Conservation (phyloP, 2,797 vertebrate genomes). For the Eospalax fontanierii region DNA sequence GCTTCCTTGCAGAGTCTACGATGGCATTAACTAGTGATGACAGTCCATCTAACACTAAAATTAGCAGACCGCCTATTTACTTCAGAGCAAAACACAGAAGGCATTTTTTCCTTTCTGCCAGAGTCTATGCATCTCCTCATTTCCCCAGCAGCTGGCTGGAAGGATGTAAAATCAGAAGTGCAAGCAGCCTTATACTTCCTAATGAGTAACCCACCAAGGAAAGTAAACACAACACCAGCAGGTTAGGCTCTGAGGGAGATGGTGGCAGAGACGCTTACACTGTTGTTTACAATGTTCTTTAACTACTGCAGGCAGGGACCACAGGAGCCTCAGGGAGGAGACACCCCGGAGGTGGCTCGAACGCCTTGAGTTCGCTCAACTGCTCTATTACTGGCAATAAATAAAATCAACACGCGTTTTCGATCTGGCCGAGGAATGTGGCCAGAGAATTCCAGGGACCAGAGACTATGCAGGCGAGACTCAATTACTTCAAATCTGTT, state of each 20-base stretch:
- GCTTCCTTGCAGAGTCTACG: constrained; percentile 51
- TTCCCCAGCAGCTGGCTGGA: constrained; percentile 81
- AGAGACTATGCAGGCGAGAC: background rate
- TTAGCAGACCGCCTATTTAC: constrained; percentile 77
- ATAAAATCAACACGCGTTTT: constrained; percentile 49
- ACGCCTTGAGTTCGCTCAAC: constrained; percentile 56
- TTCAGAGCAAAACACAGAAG: constrained; percentile 79
- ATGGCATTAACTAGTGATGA: constrained; percentile 72
- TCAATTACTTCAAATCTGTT: background rate
- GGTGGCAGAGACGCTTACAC: constrained; percentile 67
- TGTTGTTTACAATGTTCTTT: constrained; percentile 72
- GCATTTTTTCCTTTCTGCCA: constrained; percentile 77
- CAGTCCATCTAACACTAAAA: constrained; percentile 67
- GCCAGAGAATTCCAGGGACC: constrained; percentile 20
- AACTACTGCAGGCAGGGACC: constrained; percentile 78
- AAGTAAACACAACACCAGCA: constrained; percentile 81
- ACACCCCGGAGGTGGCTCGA: constrained; percentile 71
- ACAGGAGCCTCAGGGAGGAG: constrained; percentile 13
- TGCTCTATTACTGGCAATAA: background rate
- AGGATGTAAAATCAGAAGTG: constrained; percentile 75
- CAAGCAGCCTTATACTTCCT: constrained; percentile 77
- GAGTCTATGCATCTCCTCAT: constrained; percentile 70
- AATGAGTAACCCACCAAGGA: constrained; percentile 79
- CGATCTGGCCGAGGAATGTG: background rate
- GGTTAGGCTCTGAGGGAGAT: constrained; percentile 58